Percentiles rank a stretch among this genome's conserved stretches.
Conservation (phyloP, 2,113 vertebrate species). For the Oenanthe oenanthe region DNA sequence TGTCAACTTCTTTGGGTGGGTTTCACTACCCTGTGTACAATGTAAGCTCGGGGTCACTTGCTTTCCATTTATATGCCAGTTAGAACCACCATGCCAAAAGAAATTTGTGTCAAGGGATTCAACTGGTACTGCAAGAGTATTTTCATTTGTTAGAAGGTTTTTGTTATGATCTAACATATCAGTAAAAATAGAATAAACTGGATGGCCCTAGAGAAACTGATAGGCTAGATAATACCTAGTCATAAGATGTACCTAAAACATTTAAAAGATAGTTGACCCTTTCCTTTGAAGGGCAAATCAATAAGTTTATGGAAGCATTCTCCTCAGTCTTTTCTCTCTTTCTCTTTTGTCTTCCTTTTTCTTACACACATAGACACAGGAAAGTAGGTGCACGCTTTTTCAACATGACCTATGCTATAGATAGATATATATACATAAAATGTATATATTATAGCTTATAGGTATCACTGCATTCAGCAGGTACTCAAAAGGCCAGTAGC, state of each 20-base stretch:
- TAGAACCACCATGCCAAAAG: neutral
- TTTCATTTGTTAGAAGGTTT: neutral
- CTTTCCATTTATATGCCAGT: neutral
- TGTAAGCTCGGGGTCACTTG: neutral
- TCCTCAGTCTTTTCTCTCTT: neutral
- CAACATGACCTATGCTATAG: neutral
- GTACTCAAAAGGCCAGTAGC: neutral
- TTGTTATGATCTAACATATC: neutral
- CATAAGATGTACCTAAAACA: neutral
- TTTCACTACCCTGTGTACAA: neutral
- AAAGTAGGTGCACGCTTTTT: neutral
- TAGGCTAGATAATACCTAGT: neutral
- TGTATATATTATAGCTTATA: too few relatives aligned
- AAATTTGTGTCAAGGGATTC: neutral
- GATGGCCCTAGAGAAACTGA: neutral
- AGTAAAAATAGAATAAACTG: neutral
- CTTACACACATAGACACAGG: neutral
- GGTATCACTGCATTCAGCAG: neutral
- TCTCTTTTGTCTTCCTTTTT: neutral
- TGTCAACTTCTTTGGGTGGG: neutral
- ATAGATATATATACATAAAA: neutral
- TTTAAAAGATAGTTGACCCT: neutral
- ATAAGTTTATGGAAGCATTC: neutral
- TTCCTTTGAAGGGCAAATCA: neutral
- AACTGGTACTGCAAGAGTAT: neutral